phyloP scores from a whole-genome alignment of 2,888 invertebrate species.

The Neoascia interrupta region DNA sequence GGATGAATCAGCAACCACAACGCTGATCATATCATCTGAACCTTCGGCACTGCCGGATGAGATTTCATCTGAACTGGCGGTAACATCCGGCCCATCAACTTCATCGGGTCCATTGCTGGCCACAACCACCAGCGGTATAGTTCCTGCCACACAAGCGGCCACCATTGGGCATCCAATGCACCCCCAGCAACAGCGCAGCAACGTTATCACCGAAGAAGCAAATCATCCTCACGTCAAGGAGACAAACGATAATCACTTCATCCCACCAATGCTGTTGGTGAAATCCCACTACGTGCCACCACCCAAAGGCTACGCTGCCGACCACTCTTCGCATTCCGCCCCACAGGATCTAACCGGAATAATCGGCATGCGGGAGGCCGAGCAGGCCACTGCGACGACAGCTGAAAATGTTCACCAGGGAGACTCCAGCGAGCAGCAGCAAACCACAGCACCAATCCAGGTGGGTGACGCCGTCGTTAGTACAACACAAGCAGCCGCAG shows the following conservation, averaged over 20 bases:
- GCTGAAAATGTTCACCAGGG: slow-evolving; percentile 48
- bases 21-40: slow-evolving; percentile 39
- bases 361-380: slow-evolving; percentile 11
- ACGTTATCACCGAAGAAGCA: slow-evolving; percentile 71
- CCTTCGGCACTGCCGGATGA: slow-evolving; percentile 33
- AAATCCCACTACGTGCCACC: slow-evolving; percentile 79
- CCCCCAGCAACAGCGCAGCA: slow-evolving; percentile 74
- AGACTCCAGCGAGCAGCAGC: slow-evolving; percentile 25
- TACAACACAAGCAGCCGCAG: slow-evolving; percentile 46
- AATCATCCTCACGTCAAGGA: slow-evolving; percentile 76
- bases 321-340: slow-evolving; percentile 43
- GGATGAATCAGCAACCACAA: slow-evolving; percentile 44
- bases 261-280: slow-evolving; percentile 79
- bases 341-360: slow-evolving; percentile 35
- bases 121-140: slow-evolving; percentile 55
- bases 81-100: slow-evolving; percentile 45
- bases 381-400: slow-evolving; percentile 15
- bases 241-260: slow-evolving; percentile 78
- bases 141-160: slow-evolving; percentile 66
- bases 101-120: slow-evolving; percentile 47
- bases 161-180: slow-evolving; percentile 78
- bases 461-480: slow-evolving; percentile 24
- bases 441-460: slow-evolving; percentile 40
- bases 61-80: slow-evolving; percentile 33
- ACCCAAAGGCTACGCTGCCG: slow-evolving; percentile 72